Conservation (phyloP, 2,113 vertebrate species). For the Epinephelus moara region DNA sequence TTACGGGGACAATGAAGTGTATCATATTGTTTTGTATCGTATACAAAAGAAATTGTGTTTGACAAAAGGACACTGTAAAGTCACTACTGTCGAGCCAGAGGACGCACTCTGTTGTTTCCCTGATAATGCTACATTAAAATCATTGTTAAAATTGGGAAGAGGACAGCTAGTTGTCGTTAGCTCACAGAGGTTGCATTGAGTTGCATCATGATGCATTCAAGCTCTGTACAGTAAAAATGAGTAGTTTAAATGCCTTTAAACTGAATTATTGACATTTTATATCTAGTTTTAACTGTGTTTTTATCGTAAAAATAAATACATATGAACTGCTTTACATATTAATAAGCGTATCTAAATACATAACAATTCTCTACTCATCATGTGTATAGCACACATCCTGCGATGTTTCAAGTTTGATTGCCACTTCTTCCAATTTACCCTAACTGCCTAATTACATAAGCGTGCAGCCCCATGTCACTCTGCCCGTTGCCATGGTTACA, state of each 20-base stretch:
- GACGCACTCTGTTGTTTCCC: no score
- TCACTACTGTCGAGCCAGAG: no score
- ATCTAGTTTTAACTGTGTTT: neutral
- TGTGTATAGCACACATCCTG: neutral
- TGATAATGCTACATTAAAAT: no score
- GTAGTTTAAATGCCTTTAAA: neutral
- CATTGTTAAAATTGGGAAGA: no score
- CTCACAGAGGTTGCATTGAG: no score
- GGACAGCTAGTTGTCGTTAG: no score
- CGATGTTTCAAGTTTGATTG: conserved; percentile 31
- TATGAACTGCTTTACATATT: neutral
- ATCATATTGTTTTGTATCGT: no score
- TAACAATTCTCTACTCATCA: neutral
- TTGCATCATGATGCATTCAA: no score
- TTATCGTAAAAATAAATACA: neutral
- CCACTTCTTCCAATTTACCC: conserved; percentile 51
- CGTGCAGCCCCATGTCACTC: conserved; percentile 46
- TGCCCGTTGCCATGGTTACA: conserved; percentile 78
- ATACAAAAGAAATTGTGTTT: no score
- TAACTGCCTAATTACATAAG: conserved; percentile 63
- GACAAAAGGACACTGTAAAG: no score
- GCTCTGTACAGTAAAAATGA: no score
- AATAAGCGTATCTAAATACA: neutral
- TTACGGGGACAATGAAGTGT: no score
- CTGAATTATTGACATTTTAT: neutral